Conservation (phyloP, 2,888 invertebrate species). For the Ectemnius continuus region DNA sequence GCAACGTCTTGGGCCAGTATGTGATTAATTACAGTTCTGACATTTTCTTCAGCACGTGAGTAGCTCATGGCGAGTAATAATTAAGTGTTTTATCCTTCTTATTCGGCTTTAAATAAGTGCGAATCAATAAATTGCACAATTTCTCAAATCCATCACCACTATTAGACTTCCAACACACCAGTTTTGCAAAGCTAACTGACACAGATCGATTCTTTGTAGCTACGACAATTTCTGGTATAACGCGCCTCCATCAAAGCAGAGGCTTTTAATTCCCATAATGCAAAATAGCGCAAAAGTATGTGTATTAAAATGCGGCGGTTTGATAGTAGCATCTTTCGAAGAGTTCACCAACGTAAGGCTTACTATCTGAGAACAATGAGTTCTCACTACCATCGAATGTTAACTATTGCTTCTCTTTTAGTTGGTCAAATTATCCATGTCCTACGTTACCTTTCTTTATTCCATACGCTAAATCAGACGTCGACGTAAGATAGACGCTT, state of each 20-base stretch:
- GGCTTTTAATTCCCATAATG: not conserved
- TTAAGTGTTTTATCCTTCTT: too few species aligned
- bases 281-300: not conserved
- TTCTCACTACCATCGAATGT: not conserved
- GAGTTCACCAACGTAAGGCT: constrained; percentile 23
- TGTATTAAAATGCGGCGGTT: constrained; percentile 3
- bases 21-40: not conserved
- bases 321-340: constrained; percentile 17
- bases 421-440: not conserved
- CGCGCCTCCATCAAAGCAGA: not conserved
- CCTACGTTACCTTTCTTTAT: constrained; percentile 1
- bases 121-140: too few species aligned
- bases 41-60: not conserved
- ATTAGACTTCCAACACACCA: too few species aligned
- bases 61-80: not conserved
- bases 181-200: too few species aligned
- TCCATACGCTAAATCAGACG: not conserved
- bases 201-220: not conserved
- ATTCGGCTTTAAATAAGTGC: too few species aligned
- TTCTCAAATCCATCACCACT: too few species aligned
- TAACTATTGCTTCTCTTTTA: not conserved
- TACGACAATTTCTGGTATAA: not conserved
- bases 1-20: not conserved
- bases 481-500: too few species aligned
- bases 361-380: not conserved